Percentiles rank a stretch among this genome's conserved stretches.
These are phyloP conservation scores for roundworm (Caenorhabditis elegans) DNA, from an alignment of 1,140 invertebrate genomes.

Conservation along the genomic window DNA sequence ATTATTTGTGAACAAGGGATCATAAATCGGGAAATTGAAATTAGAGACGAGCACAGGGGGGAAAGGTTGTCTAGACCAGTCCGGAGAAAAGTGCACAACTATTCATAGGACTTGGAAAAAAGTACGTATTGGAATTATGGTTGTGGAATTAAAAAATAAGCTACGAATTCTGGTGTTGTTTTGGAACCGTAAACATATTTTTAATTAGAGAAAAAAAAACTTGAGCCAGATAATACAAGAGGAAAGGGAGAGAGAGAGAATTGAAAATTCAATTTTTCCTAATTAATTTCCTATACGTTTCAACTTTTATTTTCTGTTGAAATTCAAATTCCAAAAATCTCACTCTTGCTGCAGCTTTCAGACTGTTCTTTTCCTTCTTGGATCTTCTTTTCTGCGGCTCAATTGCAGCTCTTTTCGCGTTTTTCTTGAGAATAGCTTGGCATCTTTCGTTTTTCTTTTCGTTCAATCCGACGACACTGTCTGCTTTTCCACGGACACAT, in stretches of 20 bases:
- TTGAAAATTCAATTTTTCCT: too few species aligned
- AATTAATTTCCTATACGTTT: too few species aligned
- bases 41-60: neutral
- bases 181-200: too few species aligned
- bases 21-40: neutral
- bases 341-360: constrained; percentile 7
- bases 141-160: too few species aligned
- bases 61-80: neutral
- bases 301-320: too few species aligned
- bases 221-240: too few species aligned
- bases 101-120: too few species aligned
- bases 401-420: constrained; percentile 15
- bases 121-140: too few species aligned
- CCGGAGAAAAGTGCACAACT: too few species aligned
- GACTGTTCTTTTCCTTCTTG: constrained; percentile 32
- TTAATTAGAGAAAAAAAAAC: too few species aligned
- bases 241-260: too few species aligned
- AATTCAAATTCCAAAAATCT: neutral
- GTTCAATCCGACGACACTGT: neutral
- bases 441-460: constrained; percentile 33
- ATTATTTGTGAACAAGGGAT: neutral
- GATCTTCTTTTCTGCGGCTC: constrained; percentile 30
- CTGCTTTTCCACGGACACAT: constrained; percentile 24
- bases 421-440: constrained; percentile 25
- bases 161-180: too few species aligned